These are phyloP conservation scores for Podabrus alpinus DNA, from an alignment of 2,888 invertebrate genomes.

Conservation along the genomic window DNA sequence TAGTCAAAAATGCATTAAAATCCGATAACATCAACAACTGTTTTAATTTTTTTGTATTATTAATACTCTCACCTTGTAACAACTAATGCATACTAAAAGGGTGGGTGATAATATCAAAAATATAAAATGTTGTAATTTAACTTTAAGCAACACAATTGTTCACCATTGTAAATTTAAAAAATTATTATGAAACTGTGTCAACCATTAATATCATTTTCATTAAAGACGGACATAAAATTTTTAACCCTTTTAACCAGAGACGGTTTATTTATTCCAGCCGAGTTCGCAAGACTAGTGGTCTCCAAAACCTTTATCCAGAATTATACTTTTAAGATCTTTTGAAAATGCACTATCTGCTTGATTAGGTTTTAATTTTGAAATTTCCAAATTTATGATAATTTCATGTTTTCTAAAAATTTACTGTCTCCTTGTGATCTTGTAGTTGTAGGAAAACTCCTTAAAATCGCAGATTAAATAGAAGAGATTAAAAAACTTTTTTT, in stretches of 20 bases:
- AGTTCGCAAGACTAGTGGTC: neutral
- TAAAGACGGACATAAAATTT: neutral
- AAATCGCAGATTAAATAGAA: neutral
- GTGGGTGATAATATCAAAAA: neutral
- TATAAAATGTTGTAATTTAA: neutral
- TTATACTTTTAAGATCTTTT: neutral
- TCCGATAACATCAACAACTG: neutral
- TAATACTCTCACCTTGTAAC: neutral
- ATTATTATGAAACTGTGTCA: neutral
- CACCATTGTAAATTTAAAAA: neutral
- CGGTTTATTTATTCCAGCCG: neutral
- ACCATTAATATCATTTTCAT: neutral
- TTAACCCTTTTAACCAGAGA: neutral
- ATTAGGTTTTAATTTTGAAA: neutral
- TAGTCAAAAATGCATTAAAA: neutral
- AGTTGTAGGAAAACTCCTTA: neutral
- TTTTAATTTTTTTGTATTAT: neutral
- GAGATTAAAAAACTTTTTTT: neutral
- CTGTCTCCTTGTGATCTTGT: neutral
- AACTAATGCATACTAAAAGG: neutral
- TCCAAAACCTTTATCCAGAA: neutral
- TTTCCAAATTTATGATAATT: neutral
- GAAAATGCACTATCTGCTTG: no score
- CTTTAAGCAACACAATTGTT: neutral
- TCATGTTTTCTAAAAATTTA: no score